phyloP scores from a whole-genome alignment of 2,113 vertebrate species.

The Odontesthes bonariensis region DNA sequence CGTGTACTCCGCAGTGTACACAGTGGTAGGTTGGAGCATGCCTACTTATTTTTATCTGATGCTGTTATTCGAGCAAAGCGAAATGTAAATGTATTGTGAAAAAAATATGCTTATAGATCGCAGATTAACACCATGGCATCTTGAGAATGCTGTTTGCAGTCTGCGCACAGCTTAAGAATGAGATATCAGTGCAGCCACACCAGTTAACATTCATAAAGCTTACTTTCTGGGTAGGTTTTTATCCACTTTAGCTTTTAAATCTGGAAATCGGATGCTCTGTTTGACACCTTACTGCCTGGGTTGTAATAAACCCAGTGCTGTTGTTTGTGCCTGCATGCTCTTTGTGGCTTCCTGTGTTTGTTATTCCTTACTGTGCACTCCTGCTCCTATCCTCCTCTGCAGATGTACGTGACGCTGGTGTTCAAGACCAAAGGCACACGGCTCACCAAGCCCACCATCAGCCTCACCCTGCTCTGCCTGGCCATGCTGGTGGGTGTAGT shows the following conservation, averaged over 20 bases:
- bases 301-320: not conserved
- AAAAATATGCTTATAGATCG: not conserved
- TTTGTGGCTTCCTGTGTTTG: conserved; percentile 31
- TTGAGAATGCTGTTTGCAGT: no score
- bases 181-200: no score
- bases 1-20: conserved; percentile 88
- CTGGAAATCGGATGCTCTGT: not conserved
- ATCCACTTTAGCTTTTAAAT: conserved; percentile 2
- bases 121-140: not conserved
- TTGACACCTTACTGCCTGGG: not conserved
- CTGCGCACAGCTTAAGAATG: no score
- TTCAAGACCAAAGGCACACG: conserved; percentile 90
- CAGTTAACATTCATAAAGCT: no score
- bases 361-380: conserved; percentile 25
- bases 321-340: conserved; percentile 1
- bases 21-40: conserved; percentile 83
- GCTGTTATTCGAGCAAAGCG: not conserved
- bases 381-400: conserved; percentile 30
- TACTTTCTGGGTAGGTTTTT: no score
- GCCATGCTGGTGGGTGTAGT: conserved; percentile 89
- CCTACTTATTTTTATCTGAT: not conserved
- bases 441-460: conserved; percentile 90
- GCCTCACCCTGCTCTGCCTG: conserved; percentile 88
- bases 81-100: not conserved
- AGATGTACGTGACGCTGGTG: conserved; percentile 94